Percentiles rank a stretch among this genome's conserved stretches.
Conservation (phyloP, 2,113 vertebrate species). For the Pterocles burchelli region DNA sequence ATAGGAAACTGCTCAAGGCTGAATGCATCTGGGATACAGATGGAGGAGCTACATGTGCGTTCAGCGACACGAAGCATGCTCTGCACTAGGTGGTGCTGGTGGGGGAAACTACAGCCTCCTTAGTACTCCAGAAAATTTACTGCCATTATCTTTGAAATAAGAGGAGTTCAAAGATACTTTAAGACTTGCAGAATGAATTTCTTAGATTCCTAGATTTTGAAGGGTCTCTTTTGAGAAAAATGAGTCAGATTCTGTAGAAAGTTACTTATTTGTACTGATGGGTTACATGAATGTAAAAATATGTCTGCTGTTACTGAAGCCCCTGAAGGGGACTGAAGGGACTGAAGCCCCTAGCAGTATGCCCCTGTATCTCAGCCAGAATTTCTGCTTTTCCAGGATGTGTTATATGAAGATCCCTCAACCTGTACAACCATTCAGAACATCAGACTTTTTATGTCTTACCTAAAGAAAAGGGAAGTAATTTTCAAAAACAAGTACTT, state of each 20-base stretch:
- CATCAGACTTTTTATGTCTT: background rate
- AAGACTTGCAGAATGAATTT: background rate
- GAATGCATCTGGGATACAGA: background rate
- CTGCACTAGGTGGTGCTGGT: conserved; percentile 46
- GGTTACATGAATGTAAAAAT: background rate
- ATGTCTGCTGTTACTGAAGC: background rate
- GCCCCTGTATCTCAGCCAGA: background rate
- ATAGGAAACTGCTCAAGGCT: background rate
- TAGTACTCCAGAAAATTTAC: background rate
- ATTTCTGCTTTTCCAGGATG: background rate
- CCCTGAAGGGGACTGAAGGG: background rate
- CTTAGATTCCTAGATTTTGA: background rate
- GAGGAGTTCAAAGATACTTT: background rate
- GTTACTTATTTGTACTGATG: background rate
- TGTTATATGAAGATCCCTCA: background rate
- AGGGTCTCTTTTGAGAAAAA: background rate
- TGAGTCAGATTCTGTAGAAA: background rate
- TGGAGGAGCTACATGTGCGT: background rate
- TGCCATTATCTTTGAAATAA: background rate
- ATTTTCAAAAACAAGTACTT: background rate
- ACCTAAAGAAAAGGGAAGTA: background rate
- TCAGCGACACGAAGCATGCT: background rate
- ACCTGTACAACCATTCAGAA: background rate
- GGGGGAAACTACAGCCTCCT: background rate
- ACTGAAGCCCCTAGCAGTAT: background rate